Evolutionary conservation across 2,888 invertebrate species (phyloP).

Genomic region (Hirudinaria manillensis): DNA sequence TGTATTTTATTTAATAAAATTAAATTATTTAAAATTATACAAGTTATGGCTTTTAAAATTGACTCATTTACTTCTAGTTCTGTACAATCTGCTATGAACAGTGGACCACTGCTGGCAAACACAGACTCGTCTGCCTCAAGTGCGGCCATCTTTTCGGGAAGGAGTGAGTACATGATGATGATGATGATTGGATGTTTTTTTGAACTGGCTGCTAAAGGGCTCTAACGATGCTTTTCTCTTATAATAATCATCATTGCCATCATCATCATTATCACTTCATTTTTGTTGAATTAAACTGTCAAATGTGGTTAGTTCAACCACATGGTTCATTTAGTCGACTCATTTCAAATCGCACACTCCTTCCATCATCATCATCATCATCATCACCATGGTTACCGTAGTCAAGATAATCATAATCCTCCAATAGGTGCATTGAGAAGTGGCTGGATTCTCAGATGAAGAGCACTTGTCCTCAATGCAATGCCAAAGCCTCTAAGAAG

Average conservation of each 20-base stretch:
- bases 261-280: too few species aligned
- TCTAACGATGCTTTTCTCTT: too few species aligned
- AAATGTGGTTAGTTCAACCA: too few species aligned
- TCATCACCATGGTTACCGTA: too few species aligned
- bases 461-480: conserved; percentile 78
- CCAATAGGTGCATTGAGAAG: conserved; percentile 64
- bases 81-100: conserved; percentile 83
- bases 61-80: conserved; percentile 46
- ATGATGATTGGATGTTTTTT: background rate
- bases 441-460: conserved; percentile 64
- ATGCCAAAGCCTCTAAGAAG: conserved; percentile 64
- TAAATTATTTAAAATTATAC: too few species aligned
- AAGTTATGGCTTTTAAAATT: too few species aligned
- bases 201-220: background rate
- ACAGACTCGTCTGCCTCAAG: conserved; percentile 75
- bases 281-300: too few species aligned
- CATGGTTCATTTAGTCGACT: too few species aligned
- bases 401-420: background rate
- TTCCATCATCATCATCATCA: too few species aligned
- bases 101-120: conserved; percentile 79
- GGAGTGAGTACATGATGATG: conserved; percentile 42
- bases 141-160: conserved; percentile 88
- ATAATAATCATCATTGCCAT: too few species aligned
- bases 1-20: too few species aligned
- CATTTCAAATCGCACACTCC: too few species aligned